phyloP scores from a whole-genome alignment of 2,797 vertebrate species.

The Sarcophilus harrisii region DNA sequence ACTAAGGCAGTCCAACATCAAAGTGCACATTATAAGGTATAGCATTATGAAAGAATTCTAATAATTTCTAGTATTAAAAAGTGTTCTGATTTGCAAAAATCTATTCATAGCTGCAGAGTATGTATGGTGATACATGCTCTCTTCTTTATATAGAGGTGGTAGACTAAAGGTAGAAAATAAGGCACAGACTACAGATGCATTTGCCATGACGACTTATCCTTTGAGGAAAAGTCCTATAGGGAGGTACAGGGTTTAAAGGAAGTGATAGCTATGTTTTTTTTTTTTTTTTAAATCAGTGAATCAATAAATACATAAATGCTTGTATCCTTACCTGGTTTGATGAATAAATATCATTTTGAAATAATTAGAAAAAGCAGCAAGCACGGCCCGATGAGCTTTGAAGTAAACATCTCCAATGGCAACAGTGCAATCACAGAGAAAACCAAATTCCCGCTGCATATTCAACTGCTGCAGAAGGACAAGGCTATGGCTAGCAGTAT shows the following conservation, averaged over 20 bases:
- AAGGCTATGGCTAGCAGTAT: conserved; percentile 93
- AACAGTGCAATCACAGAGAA: conserved; percentile 98
- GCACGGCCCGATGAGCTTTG: conserved; percentile 97
- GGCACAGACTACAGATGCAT: background rate
- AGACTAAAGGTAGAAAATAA: background rate
- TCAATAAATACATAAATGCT: background rate
- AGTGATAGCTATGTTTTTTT: background rate
- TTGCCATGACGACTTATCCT: background rate
- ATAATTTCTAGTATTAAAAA: conserved; percentile 47
- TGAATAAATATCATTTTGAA: conserved; percentile 99
- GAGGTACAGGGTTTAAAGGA: background rate
- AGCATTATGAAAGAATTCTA: conserved; percentile 6
- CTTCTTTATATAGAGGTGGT: background rate
- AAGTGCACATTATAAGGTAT: conserved; percentile 9
- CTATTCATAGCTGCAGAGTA: conserved; percentile 86
- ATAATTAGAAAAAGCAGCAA: conserved; percentile 98
- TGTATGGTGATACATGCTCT: background rate
- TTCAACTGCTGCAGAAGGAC: conserved; percentile 98
- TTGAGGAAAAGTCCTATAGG: background rate
- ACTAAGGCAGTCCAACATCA: background rate
- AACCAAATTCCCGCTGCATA: conserved; percentile 97
- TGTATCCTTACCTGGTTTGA: conserved; percentile 92
- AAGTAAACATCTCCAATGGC: conserved; percentile 99
- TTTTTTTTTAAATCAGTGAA: background rate
- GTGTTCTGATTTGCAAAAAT: conserved; percentile 59